Evolutionary conservation across 2,113 vertebrate species (phyloP), one percentile per base, ranked within the genome.

Genomic region (Gallinago media): DNA sequence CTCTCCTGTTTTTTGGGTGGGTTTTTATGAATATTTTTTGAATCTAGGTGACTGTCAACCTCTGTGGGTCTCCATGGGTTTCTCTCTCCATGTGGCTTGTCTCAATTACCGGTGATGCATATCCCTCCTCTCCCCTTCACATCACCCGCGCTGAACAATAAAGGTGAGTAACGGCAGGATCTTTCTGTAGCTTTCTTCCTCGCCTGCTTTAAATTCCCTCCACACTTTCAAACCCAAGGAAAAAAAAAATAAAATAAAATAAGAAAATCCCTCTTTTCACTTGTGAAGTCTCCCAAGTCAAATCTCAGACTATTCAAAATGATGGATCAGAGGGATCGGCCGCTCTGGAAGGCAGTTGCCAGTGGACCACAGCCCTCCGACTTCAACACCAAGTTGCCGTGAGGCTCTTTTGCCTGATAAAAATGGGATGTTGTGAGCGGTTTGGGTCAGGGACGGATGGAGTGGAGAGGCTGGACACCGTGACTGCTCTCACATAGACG

Each of bases 131-230:
- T 67, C 68, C 61, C n/a, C 34, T 93, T 85, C 85, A 75, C 92
- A 61, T 36, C n/a, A 34, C 0, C 0, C 6, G 1, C 22, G 22
- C 27, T 55, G 40, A 50, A 40, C 90, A 70, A 76, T 8, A 61
- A 87, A 79, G 59, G 75, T 67, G 88, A 95, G 7, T 19, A 93
- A 79, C 40, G 61, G 66, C 4, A 0, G 50, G 56, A 66, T 49
- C 44, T 71, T 85, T 82, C 78, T 12, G 85, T 3, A 42, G 47
- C 74, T 61, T 92, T 85, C 70, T 54, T 62, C 66, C 62, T 80
- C 40, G 21, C 72, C 72, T 63, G 58, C 44, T 96, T 92, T 82
- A 81, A 92, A 95, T 93, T 93, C 92, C 71, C 85, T 38, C 72
- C 55, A 42, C 25, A 5, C 11, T 58, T 93, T 54, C 40, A 90